Conservation (phyloP, 2,797 vertebrate species). For the Dicrostonyx torquatus region DNA sequence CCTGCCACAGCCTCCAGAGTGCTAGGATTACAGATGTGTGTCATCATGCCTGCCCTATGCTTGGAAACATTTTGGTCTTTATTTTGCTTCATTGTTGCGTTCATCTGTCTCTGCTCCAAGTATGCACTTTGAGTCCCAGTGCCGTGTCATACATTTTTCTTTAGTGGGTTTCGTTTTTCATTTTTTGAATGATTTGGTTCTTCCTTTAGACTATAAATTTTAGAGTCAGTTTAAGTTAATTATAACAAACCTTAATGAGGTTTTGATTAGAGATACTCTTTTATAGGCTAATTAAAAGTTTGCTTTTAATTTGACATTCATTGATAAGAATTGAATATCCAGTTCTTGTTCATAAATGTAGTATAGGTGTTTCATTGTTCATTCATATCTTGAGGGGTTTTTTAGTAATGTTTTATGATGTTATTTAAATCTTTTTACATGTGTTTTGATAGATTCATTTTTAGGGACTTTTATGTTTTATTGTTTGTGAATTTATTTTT, state of each 20-base stretch:
- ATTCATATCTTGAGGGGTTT: neutral
- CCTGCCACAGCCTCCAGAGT: neutral
- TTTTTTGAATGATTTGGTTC: neutral
- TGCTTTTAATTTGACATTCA: neutral
- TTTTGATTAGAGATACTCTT: constrained; percentile 9
- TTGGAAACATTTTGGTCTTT: neutral
- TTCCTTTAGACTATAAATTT: neutral
- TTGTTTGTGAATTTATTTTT: constrained; percentile 20
- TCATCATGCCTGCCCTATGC: neutral
- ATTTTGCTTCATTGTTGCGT: neutral
- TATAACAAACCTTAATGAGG: neutral
- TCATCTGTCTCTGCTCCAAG: neutral
- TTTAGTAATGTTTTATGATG: neutral
- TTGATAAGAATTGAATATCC: neutral
- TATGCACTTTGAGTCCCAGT: neutral
- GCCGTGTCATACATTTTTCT: neutral
- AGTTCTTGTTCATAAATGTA: neutral
- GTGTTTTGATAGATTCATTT: constrained; percentile 28
- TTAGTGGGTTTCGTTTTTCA: neutral
- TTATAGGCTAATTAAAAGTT: constrained; percentile 13
- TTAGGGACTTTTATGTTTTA: constrained; percentile 11
- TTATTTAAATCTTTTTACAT: neutral
- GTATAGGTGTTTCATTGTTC: neutral
- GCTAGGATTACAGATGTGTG: neutral
- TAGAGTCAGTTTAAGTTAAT: constrained; percentile 14